A percentile compares a stretch with the other conserved stretches of the same genome.
Conservation (phyloP, 2,888 invertebrate species). For the Agrotis exclamationis region DNA sequence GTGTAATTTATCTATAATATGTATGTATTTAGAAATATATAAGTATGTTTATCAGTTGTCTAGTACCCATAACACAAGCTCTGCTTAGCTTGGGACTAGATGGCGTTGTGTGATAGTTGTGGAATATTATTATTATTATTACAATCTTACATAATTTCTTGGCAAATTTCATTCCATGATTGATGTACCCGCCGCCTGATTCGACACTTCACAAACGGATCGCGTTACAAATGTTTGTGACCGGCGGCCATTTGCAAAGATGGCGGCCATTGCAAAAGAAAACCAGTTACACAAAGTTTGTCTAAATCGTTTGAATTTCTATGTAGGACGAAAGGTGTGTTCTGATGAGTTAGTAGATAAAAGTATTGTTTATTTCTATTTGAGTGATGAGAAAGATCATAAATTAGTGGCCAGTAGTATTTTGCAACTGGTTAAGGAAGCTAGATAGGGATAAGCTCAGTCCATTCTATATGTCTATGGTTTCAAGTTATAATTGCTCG, state of each 20-base stretch:
- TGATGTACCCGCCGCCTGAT: conserved; percentile 44
- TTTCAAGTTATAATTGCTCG: conserved; percentile 25
- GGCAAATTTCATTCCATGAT: conserved; percentile 51
- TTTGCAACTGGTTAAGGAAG: no score
- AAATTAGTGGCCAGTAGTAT: neutral
- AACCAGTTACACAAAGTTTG: conserved; percentile 52
- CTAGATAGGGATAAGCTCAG: no score
- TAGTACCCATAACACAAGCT: no score
- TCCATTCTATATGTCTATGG: no score
- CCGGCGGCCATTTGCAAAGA: conserved; percentile 46
- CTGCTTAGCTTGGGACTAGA: no score
- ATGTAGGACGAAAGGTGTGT: conserved; percentile 46
- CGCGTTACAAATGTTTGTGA: conserved; percentile 45
- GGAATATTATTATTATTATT: no score
- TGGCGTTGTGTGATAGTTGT: no score
- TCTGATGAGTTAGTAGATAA: conserved; percentile 19
- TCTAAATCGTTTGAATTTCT: conserved; percentile 54
- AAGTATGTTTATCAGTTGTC: no score
- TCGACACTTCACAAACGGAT: conserved; percentile 52
- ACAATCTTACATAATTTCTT: conserved; percentile 51
- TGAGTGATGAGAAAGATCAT: neutral
- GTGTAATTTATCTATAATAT: no score
- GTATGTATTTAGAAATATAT: no score
- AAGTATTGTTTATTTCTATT: neutral
- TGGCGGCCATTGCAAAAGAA: conserved; percentile 44